Conservation (phyloP, 2,113 vertebrate species). For the Tragelaphus buxtoni region DNA sequence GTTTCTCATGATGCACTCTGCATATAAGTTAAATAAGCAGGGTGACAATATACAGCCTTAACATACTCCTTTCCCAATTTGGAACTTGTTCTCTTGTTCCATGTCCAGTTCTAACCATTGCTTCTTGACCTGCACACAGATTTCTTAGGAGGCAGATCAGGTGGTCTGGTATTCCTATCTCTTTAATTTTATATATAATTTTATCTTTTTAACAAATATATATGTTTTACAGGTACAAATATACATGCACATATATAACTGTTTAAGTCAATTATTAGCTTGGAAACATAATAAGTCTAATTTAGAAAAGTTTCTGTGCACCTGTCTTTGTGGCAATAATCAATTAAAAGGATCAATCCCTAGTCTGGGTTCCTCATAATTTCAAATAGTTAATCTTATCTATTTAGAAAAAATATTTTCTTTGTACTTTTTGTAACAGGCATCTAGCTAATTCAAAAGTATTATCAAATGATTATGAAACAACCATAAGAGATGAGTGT, state of each 20-base stretch:
- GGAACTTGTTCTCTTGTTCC: no score
- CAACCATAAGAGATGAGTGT: neutral
- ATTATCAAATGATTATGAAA: neutral
- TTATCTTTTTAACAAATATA: neutral
- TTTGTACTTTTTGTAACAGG: neutral
- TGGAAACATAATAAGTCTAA: neutral
- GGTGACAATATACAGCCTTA: no score
- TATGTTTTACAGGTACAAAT: neutral
- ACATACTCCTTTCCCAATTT: no score
- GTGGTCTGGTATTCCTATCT: neutral
- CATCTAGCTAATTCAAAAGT: neutral
- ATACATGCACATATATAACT: neutral
- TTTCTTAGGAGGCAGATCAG: neutral
- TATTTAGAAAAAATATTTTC: neutral
- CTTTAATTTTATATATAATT: neutral
- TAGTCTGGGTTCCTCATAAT: neutral
- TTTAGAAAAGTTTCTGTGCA: neutral
- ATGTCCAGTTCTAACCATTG: no score
- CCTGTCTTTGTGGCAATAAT: neutral
- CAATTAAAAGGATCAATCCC: neutral
- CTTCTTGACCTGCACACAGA: neutral
- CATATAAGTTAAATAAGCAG: no score
- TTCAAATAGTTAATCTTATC: neutral
- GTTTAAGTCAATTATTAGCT: neutral
- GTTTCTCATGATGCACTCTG: no score